Base-by-base conservation (phyloP, 2,797 vertebrate species). In the Xiphorhynchus erythropygius region DNA sequence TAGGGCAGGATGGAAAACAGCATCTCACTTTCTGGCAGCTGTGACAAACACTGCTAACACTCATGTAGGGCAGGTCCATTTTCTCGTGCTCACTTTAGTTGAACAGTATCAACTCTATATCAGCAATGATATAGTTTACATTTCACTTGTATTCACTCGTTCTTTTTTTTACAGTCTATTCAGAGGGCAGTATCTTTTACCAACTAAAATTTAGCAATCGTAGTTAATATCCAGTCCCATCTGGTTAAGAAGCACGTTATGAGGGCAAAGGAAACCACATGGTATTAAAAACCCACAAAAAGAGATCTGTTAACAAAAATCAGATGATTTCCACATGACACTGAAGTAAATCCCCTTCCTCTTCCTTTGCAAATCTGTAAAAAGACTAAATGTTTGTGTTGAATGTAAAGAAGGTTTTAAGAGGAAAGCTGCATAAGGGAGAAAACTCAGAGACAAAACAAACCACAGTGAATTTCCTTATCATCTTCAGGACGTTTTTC, bases 351-450 rank as follows among this genome's bases (percentile, higher is more conserved):
- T 33, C 8, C 41, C 65, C 42, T 75, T 83, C 30, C 14, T 87
- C 35, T 41, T 85, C 52, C 70, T 87, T 76, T 13, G 9, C 50
- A 83, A 84, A 69, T 77, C 52, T 69, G 42, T 69, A 83, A 52
- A 93, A 83, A 57, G 65, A 88, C 78, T 89, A 42, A 67, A 52
- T 0, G 4, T 70, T 91, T 90, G 91, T 94, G 94, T 77, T 95
- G 87, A 95, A 90, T 96, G 87, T 97, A 97, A 97, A 97, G 96
- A 94, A 65, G 90, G 90, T 92, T 92, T 22, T 55, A 92, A 84
- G 13, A 90, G 73, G 78, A 96, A 91, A 94, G 76, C 60, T 92
- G 78, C 49, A 87, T 78, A 87, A 96, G 62, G 62, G 33, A 94
- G 62, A 94, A 91, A 80, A 89, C 28, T 73, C 64, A 80, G 55